Conservation (phyloP, 1,140 invertebrate species). For the Phthorimaea operculella region DNA sequence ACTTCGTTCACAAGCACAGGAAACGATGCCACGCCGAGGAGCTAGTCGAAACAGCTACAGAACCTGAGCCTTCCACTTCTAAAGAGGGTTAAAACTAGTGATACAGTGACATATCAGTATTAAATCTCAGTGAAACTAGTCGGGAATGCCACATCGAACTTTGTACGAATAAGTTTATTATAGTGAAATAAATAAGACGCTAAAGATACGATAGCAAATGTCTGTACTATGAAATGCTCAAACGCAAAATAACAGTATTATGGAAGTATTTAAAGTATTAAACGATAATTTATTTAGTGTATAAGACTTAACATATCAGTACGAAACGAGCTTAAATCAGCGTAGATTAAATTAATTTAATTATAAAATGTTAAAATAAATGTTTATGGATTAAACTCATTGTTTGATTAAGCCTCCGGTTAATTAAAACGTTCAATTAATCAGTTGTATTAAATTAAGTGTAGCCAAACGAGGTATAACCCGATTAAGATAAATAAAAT, state of each 20-base stretch:
- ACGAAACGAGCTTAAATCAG: conserved; percentile 29
- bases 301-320: conserved; percentile 36
- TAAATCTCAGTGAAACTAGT: neutral
- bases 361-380: conserved; percentile 38
- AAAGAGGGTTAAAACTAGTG: conserved; percentile 9
- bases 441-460: too few species aligned
- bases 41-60: conserved; percentile 27
- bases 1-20: conserved; percentile 92
- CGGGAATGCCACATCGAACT: neutral
- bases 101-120: neutral
- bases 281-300: neutral
- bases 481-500: too few species aligned
- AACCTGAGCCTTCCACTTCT: conserved; percentile 43
- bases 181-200: neutral
- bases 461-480: too few species aligned
- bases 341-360: conserved; percentile 39
- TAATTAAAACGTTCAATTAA: too few species aligned
- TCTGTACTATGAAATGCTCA: too few species aligned
- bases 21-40: conserved; percentile 84
- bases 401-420: conserved; percentile 16
- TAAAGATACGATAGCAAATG: too few species aligned
- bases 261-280: too few species aligned
- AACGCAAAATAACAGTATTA: too few species aligned
- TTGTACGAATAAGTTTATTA: neutral
- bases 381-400: conserved; percentile 26